These are phyloP conservation scores for Rhynchomys soricoides DNA, from an alignment of 2,113 vertebrate species.

Conservation along the genomic window DNA sequence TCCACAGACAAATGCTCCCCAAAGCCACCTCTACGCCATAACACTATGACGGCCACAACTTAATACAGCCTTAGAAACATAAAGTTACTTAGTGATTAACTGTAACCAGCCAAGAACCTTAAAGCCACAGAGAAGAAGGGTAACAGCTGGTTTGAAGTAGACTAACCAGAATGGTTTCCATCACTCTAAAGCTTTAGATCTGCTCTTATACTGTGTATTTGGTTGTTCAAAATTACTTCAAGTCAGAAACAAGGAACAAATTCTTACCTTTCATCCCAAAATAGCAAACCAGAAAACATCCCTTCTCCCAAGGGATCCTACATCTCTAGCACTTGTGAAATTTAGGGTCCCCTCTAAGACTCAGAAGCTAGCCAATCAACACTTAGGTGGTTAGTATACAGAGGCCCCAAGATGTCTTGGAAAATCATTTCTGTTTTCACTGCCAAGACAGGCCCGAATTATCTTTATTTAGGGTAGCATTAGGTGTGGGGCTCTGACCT, in stretches of 20 bases:
- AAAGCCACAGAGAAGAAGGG: slow-evolving; percentile 44
- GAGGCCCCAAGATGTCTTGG: neutral
- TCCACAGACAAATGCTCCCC: slow-evolving; percentile 53
- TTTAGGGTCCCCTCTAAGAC: neutral
- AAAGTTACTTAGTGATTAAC: slow-evolving; percentile 61
- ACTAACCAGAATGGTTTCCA: slow-evolving; percentile 19
- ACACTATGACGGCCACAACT: slow-evolving; percentile 56
- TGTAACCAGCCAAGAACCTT: slow-evolving; percentile 56
- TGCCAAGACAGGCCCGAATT: neutral
- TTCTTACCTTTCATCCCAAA: neutral
- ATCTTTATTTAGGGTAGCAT: neutral
- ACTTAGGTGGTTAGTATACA: neutral
- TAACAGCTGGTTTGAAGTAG: neutral
- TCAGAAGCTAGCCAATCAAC: neutral
- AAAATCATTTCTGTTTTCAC: neutral
- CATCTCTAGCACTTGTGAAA: slow-evolving; percentile 14
- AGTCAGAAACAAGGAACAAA: slow-evolving; percentile 42
- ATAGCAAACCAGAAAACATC: neutral
- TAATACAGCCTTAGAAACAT: slow-evolving; percentile 62
- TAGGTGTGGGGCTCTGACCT: neutral
- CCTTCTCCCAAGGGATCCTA: neutral
- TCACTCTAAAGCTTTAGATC: slow-evolving; percentile 56
- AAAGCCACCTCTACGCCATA: slow-evolving; percentile 56
- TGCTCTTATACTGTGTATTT: slow-evolving; percentile 32
- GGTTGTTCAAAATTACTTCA: slow-evolving; percentile 16